Percentiles rank a stretch among this genome's conserved stretches.
phyloP scores from a whole-genome alignment of 2,113 vertebrate species.

The Macheiramphus alcinus region DNA sequence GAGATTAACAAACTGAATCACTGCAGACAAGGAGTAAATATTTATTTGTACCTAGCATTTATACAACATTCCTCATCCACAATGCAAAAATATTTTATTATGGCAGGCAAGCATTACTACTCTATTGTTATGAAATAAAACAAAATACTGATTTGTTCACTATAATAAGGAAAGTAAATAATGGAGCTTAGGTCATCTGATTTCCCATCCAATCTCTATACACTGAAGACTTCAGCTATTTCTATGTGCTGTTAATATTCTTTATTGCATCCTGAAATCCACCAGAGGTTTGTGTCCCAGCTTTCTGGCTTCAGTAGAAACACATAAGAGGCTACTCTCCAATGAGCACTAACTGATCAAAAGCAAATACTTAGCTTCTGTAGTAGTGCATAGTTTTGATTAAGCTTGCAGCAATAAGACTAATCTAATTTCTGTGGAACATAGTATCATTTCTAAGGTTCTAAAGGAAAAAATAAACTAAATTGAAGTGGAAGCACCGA shows the following conservation, averaged over 20 bases:
- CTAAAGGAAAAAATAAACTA: not conserved
- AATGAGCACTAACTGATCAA: not conserved
- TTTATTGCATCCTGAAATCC: not conserved
- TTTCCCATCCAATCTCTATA: not conserved
- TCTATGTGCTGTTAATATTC: not conserved
- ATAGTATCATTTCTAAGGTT: not conserved
- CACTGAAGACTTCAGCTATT: not conserved
- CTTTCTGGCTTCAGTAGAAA: not conserved
- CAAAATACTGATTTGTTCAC: not conserved
- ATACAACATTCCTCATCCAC: not conserved
- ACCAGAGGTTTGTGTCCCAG: not conserved
- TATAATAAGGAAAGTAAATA: not conserved
- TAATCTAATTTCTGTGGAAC: not conserved
- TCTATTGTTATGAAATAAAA: not conserved
- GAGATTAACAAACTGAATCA: not conserved
- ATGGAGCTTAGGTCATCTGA: not conserved
- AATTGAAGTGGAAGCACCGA: not conserved
- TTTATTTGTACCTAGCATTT: not conserved
- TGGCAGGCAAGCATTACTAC: not conserved
- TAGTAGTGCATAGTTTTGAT: not conserved
- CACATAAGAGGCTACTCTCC: not conserved
- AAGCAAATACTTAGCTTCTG: not conserved
- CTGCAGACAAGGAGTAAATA: not conserved
- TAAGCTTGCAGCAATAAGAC: not conserved
- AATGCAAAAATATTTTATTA: not conserved